These are phyloP conservation scores for Nymphalis polychloros DNA, from an alignment of 2,888 invertebrate genomes.

Conservation along the genomic window DNA sequence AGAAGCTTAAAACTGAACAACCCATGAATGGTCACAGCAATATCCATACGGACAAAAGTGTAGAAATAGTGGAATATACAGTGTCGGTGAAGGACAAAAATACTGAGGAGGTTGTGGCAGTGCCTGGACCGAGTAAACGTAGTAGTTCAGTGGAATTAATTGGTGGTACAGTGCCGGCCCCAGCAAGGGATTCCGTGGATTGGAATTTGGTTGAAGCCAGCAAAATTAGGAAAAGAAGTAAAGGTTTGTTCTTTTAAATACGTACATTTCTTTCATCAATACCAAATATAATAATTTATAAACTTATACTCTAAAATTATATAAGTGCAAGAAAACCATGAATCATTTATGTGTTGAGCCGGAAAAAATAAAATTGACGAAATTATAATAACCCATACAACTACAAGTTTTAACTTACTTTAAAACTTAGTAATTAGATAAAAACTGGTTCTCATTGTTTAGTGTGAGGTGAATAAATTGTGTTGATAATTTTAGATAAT, in stretches of 20 bases:
- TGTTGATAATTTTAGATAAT: constrained; percentile 3
- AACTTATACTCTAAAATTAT: no score
- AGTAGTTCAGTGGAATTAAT: constrained; percentile 75
- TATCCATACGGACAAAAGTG: constrained; percentile 61
- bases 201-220: constrained; percentile 79
- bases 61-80: constrained; percentile 67
- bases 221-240: constrained; percentile 80
- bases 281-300: not conserved
- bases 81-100: constrained; percentile 55
- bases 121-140: constrained; percentile 63
- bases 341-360: no score
- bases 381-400: not conserved
- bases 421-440: constrained; percentile 3
- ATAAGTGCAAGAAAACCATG: no score
- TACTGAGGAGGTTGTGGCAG: constrained; percentile 54
- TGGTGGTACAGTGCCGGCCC: constrained; percentile 69
- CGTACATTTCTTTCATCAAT: not conserved
- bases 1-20: constrained; percentile 61
- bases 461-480: not conserved
- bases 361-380: not conserved
- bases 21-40: constrained; percentile 61
- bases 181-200: constrained; percentile 72
- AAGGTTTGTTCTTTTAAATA: constrained; percentile 60
- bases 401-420: not conserved
- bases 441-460: constrained; percentile 5